Percentiles rank a stretch among this genome's conserved stretches.
Evolutionary conservation across 1,140 invertebrate species (phyloP).

Genomic region (Drosophila malerkotliana): DNA sequence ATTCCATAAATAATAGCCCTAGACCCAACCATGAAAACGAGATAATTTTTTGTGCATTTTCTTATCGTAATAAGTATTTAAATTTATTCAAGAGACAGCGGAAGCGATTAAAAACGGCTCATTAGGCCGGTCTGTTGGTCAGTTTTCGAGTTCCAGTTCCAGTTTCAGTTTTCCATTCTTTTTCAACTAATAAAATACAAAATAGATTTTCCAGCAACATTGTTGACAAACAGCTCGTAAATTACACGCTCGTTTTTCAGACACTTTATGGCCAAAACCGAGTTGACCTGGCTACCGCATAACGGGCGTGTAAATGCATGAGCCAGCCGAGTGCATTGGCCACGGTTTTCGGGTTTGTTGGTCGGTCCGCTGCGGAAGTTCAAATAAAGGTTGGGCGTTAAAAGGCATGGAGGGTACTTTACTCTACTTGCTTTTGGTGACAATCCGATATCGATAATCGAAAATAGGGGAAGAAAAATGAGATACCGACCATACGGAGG

Average conservation of each 20-base stretch:
- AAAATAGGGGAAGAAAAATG: constrained; percentile 12
- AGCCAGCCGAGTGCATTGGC: constrained; percentile 41
- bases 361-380: constrained; percentile 55
- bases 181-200: constrained; percentile 55
- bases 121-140: constrained; percentile 46
- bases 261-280: constrained; percentile 51
- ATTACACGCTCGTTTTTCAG: constrained; percentile 69
- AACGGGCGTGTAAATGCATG: constrained; percentile 10
- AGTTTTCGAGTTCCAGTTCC: constrained; percentile 16
- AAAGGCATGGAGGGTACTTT: constrained; percentile 35
- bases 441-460: constrained; percentile 21
- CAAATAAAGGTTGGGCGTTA: constrained; percentile 27
- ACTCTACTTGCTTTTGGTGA: constrained; percentile 17
- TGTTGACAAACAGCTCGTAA: constrained; percentile 80
- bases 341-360: constrained; percentile 39
- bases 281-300: constrained; percentile 32
- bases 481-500: background rate
- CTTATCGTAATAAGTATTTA: constrained; percentile 32
- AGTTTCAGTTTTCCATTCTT: constrained; percentile 28
- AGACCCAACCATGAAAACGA: constrained; percentile 52
- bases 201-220: constrained; percentile 68
- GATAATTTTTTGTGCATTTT: constrained; percentile 50
- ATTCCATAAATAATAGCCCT: constrained; percentile 33
- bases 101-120: constrained; percentile 73
- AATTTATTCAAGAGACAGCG: constrained; percentile 62